Percentiles rank a stretch among this genome's conserved stretches.
Conservation (phyloP, 2,888 invertebrate genomes). For the Trissolcus brochymenae region DNA sequence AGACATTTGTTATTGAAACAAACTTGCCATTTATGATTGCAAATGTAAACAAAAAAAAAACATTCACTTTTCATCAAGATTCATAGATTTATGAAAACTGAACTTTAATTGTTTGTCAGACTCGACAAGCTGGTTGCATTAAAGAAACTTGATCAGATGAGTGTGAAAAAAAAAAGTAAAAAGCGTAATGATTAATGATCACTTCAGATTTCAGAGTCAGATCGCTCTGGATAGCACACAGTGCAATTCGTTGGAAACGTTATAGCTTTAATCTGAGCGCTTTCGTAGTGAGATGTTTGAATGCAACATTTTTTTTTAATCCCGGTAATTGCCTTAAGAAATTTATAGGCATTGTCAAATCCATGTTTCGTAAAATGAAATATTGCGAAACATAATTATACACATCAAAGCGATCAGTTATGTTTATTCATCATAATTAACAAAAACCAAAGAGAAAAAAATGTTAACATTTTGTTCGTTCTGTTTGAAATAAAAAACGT, state of each 20-base stretch:
- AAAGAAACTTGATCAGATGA: slow-evolving; percentile 44
- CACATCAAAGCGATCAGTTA: too few relatives aligned
- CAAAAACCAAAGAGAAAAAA: too few relatives aligned
- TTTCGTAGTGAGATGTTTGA: slow-evolving; percentile 19
- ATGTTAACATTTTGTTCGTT: too few relatives aligned
- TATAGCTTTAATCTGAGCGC: slow-evolving; percentile 15
- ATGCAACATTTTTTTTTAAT: slow-evolving; percentile 7
- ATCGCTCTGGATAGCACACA: slow-evolving; percentile 37
- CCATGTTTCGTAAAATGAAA: not conserved
- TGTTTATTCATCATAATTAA: too few relatives aligned
- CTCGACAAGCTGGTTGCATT: not conserved
- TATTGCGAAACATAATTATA: too few relatives aligned
- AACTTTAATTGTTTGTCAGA: slow-evolving; percentile 35
- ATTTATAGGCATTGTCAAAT: slow-evolving; percentile 6
- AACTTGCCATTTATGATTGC: too few relatives aligned
- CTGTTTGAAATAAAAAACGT: too few relatives aligned
- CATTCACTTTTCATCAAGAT: too few relatives aligned
- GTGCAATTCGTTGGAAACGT: slow-evolving; percentile 10
- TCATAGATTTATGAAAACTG: slow-evolving; percentile 10
- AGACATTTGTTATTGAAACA: not conserved
- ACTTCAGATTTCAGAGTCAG: too few relatives aligned
- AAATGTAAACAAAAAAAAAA: too few relatives aligned
- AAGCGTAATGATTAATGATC: slow-evolving; percentile 43
- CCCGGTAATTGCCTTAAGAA: slow-evolving; percentile 4
- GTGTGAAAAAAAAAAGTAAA: slow-evolving; percentile 21